Conservation (phyloP, 1,140 invertebrate species). For the Venturia canescens region DNA sequence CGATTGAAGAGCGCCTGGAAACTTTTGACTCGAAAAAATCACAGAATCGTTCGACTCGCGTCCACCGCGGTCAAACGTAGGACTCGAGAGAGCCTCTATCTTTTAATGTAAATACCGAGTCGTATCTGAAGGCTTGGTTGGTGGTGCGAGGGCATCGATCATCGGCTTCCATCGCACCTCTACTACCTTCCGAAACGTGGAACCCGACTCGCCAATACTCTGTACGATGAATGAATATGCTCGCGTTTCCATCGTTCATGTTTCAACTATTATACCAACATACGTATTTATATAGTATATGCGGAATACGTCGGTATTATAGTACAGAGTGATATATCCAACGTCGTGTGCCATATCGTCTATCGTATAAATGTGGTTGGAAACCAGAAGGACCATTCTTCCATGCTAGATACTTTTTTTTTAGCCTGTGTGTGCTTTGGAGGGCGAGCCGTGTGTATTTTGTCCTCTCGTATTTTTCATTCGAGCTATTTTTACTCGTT, state of each 20-base stretch:
- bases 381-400: constrained; percentile 28
- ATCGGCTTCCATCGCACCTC: constrained; percentile 33
- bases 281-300: neutral
- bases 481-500: neutral
- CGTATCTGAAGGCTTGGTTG: neutral
- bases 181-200: neutral
- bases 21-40: no score
- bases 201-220: constrained; percentile 24
- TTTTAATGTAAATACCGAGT: neutral
- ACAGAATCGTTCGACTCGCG: no score
- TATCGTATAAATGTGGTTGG: constrained; percentile 33
- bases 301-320: neutral
- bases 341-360: neutral
- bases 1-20: no score
- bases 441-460: constrained; percentile 13
- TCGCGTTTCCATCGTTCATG: constrained; percentile 3
- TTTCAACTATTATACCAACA: constrained; percentile 19
- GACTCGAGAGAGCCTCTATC: no score
- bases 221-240: constrained; percentile 38
- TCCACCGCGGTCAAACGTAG: no score
- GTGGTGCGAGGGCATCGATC: constrained; percentile 38
- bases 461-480: constrained; percentile 15
- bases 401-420: neutral
- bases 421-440: neutral
- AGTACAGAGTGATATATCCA: neutral